These are phyloP conservation scores for Caenorhabditis imperialis DNA, from an alignment of 2,888 invertebrate species.

Conservation along the genomic window DNA sequence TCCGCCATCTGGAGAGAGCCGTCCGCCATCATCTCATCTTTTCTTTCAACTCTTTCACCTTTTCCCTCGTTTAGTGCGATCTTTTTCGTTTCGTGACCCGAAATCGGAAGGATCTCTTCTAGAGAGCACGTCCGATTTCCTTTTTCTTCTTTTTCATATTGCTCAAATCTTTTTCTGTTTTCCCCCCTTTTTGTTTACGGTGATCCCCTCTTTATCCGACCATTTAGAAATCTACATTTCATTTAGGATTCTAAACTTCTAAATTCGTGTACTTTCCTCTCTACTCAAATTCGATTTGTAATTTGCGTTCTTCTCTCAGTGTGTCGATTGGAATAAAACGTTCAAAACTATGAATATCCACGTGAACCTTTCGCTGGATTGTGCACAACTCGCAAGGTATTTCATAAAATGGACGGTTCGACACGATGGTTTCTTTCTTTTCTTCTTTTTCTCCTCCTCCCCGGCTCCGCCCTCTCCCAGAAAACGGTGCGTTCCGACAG, in stretches of 20 bases:
- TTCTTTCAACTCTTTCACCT: constrained; percentile 30
- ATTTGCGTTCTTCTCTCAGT: constrained; percentile 41
- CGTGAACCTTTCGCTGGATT: background rate
- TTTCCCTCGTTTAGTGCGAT: constrained; percentile 42
- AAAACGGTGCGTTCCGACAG: too few species aligned
- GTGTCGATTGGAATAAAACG: constrained; percentile 42
- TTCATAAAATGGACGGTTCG: too few species aligned
- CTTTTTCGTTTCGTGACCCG: constrained; percentile 48
- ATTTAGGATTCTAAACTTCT: constrained; percentile 40
- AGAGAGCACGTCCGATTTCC: constrained; percentile 36
- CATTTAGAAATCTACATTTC: constrained; percentile 29
- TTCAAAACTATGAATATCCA: background rate
- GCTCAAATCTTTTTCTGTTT: constrained; percentile 15
- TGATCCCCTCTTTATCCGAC: background rate
- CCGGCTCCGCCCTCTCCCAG: too few species aligned
- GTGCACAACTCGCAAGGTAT: background rate
- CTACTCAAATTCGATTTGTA: constrained; percentile 27
- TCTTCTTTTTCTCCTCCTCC: too few species aligned
- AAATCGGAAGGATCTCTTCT: constrained; percentile 51
- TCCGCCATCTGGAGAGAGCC: constrained; percentile 11
- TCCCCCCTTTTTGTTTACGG: background rate
- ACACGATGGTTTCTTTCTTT: too few species aligned
- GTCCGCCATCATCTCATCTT: constrained; percentile 40
- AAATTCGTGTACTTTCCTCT: constrained; percentile 47
- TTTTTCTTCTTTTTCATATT: constrained; percentile 28